Conservation (phyloP, 2,888 invertebrate genomes). For the Seira musarum region DNA sequence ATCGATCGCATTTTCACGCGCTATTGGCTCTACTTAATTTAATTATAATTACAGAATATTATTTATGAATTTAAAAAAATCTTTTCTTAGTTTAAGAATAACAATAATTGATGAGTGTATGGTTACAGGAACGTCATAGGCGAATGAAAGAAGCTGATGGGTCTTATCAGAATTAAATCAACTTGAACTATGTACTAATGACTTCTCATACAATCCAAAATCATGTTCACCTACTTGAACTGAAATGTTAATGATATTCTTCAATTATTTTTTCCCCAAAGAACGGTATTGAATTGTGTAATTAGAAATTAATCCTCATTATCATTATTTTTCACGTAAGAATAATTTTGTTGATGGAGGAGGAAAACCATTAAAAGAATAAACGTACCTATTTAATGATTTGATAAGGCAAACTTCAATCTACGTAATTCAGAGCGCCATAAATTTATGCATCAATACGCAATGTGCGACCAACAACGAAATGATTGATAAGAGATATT, state of each 20-base stretch:
- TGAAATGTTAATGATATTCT: neutral
- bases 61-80: no score
- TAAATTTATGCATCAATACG: constrained; percentile 7
- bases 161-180: constrained; percentile 29
- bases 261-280: constrained; percentile 26
- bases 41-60: no score
- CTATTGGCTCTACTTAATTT: no score
- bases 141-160: constrained; percentile 23
- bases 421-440: constrained; percentile 2
- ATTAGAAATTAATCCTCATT: constrained; percentile 38
- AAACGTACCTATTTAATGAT: constrained; percentile 26
- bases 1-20: no score
- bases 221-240: neutral
- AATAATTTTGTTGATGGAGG: constrained; percentile 19
- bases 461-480: no score
- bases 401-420: neutral
- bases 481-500: no score
- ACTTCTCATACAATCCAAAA: neutral
- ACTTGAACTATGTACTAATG: constrained; percentile 14
- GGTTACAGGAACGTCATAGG: no score
- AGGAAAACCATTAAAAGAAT: constrained; percentile 32
- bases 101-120: no score
- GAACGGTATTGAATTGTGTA: constrained; percentile 21
- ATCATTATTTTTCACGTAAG: constrained; percentile 20
- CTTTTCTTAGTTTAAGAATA: no score